A percentile compares a stretch with the other conserved stretches of the same genome.
Evolutionary conservation across 2,888 invertebrate species (phyloP).

Genomic region (Sisyra nigra): DNA sequence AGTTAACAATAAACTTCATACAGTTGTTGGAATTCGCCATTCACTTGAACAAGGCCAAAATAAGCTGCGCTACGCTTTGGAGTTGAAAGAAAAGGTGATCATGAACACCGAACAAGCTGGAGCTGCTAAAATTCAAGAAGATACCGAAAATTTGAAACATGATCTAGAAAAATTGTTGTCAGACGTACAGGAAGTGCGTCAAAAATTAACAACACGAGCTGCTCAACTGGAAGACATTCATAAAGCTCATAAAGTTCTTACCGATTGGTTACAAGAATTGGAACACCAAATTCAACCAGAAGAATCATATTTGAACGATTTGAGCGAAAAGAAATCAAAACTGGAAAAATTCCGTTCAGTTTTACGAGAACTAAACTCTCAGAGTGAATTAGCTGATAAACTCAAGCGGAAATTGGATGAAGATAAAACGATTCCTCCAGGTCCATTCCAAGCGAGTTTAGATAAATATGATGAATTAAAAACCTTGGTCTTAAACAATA

Average conservation of each 20-base stretch:
- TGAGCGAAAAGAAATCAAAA: constrained; percentile 80
- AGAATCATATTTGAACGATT: constrained; percentile 59
- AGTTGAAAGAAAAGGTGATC: constrained; percentile 82
- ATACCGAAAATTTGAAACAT: constrained; percentile 72
- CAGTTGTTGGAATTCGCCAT: constrained; percentile 75
- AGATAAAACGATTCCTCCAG: constrained; percentile 46
- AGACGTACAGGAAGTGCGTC: constrained; percentile 66
- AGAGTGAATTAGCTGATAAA: constrained; percentile 61
- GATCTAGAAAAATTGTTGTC: constrained; percentile 78
- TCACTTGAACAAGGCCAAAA: constrained; percentile 86
- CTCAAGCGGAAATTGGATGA: constrained; percentile 57
- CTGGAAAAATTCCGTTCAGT: constrained; percentile 75
- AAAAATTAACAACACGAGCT: constrained; percentile 55
- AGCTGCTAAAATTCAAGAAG: constrained; percentile 78
- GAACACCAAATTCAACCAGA: constrained; percentile 67
- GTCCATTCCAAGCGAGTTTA: constrained; percentile 53
- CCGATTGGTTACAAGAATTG: constrained; percentile 79
- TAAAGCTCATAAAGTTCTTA: constrained; percentile 63
- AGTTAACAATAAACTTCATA: constrained; percentile 71
- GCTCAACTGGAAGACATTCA: constrained; percentile 75
- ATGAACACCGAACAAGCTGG: constrained; percentile 85
- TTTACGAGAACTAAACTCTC: constrained; percentile 65
- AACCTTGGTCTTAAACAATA: constrained; percentile 45
- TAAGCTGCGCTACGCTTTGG: constrained; percentile 66
- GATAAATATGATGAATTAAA: constrained; percentile 54